Evolutionary conservation across 2,113 vertebrate genomes (phyloP).

Genomic region (Grallaria varia): DNA sequence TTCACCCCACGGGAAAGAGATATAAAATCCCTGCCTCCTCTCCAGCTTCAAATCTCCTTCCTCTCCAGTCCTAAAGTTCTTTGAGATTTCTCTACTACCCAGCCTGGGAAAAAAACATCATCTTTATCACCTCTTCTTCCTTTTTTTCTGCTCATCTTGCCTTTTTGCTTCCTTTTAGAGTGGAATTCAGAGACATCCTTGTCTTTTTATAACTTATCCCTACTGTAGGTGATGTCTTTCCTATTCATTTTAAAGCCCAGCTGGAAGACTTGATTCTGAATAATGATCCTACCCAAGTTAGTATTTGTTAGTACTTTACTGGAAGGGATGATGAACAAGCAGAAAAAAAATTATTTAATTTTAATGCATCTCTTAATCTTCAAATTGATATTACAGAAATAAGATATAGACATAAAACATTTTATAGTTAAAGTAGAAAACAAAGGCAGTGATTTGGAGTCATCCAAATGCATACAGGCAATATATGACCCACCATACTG

Average conservation of each 20-base stretch:
- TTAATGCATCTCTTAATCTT: background rate
- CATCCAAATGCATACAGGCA: background rate
- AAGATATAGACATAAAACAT: background rate
- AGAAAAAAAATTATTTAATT: background rate
- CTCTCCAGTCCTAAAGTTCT: background rate
- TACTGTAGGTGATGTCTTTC: background rate
- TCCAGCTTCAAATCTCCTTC: background rate
- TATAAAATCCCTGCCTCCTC: background rate
- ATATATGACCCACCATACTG: background rate
- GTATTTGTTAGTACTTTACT: background rate
- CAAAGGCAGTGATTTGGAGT: background rate
- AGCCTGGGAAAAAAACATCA: background rate
- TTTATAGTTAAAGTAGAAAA: background rate
- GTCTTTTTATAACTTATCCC: background rate
- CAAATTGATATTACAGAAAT: background rate
- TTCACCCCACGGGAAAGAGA: fast-evolving
- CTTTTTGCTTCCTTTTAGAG: background rate
- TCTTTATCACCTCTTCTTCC: background rate
- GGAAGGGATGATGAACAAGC: background rate
- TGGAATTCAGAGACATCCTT: background rate
- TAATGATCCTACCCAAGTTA: background rate
- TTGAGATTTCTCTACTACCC: background rate
- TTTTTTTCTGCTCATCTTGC: background rate
- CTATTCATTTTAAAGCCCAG: background rate
- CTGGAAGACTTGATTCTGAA: background rate